Percentiles rank a stretch among this genome's conserved stretches.
These are phyloP conservation scores for Masnerella sp. DNA, from an alignment of 2,888 invertebrate species.

Conservation along the genomic window DNA sequence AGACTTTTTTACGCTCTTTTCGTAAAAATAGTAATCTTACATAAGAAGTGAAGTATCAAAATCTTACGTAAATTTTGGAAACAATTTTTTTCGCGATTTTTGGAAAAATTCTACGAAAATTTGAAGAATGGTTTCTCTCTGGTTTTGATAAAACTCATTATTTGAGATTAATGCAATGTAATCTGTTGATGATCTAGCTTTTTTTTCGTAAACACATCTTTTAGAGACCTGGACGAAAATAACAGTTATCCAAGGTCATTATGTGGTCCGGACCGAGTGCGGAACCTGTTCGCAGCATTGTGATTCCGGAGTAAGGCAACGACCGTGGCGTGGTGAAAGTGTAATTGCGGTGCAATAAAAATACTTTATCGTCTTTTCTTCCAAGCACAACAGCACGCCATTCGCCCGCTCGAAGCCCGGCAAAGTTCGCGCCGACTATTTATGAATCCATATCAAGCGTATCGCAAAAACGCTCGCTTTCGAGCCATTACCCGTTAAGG, in stretches of 20 bases:
- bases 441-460: conserved; percentile 68
- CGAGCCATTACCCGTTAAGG: conserved; percentile 69
- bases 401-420: conserved; percentile 36
- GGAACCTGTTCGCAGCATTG: conserved; percentile 33
- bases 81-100: no score
- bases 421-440: conserved; percentile 58
- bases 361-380: conserved; percentile 69
- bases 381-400: conserved; percentile 55
- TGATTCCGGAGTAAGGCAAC: conserved; percentile 61
- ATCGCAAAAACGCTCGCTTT: conserved; percentile 70
- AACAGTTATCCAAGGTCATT: conserved; percentile 38
- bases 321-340: conserved; percentile 72
- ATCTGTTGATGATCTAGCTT: no score
- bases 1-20: no score
- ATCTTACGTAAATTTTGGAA: no score
- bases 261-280: conserved; percentile 6
- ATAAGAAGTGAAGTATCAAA: no score
- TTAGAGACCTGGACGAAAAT: no score
- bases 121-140: no score
- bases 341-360: conserved; percentile 71
- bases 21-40: no score
- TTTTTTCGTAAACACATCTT: no score
- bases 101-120: no score
- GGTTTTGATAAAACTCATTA: no score
- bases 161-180: no score